Evolutionary conservation across 1,140 invertebrate species (phyloP).

Genomic region (Microplitis mediator): DNA sequence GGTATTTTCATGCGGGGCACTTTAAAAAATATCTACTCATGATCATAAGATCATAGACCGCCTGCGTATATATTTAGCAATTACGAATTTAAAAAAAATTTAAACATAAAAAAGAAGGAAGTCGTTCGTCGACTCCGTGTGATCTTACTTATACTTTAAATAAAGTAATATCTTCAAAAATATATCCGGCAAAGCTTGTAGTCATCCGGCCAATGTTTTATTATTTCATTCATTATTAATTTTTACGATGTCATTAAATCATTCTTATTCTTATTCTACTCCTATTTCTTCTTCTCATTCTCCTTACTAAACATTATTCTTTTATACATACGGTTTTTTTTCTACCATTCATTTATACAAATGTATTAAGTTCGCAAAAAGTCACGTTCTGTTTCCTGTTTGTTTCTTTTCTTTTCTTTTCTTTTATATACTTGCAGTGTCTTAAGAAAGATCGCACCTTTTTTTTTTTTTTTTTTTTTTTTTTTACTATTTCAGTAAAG

Average conservation of each 20-base stretch:
- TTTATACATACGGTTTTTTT: not conserved
- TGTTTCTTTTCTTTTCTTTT: not conserved
- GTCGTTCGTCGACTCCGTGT: slow-evolving; percentile 1
- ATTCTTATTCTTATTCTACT: slow-evolving; percentile 19
- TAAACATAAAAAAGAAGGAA: not conserved
- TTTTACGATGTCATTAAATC: not conserved
- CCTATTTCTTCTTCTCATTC: slow-evolving; percentile 3
- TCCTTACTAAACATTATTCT: slow-evolving; percentile 35
- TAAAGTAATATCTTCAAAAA: not conserved
- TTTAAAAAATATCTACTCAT: too few species aligned
- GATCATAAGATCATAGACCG: slow-evolving; percentile 26
- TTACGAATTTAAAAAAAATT: not conserved
- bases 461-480: not conserved
- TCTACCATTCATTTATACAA: not conserved
- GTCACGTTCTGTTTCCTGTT: slow-evolving; percentile 15
- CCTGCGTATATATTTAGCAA: slow-evolving; percentile 24
- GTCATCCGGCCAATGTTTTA: not conserved
- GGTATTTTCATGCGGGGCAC: too few species aligned
- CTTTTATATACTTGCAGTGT: not conserved
- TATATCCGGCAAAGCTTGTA: not conserved
- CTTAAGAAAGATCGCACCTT: slow-evolving; percentile 7
- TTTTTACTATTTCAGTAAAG: not conserved
- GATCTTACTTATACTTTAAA: not conserved
- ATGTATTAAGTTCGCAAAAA: not conserved
- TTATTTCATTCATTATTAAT: not conserved